Base-by-base conservation (phyloP, 2,888 invertebrate species). In the Lasius platythorax region DNA sequence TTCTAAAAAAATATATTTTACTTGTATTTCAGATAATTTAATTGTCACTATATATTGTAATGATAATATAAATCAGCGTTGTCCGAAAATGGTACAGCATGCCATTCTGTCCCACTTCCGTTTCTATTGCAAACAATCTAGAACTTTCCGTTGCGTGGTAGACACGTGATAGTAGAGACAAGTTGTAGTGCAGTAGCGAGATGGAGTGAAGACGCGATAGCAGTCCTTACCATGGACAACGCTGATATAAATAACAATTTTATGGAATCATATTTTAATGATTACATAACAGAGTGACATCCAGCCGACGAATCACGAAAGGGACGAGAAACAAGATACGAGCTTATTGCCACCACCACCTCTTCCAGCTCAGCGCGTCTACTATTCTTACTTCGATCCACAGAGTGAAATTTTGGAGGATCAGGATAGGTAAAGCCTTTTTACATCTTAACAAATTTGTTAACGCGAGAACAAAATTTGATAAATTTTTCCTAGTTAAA, bases 351-450 rank as follows among this genome's bases (percentile, higher is more conserved):
- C 94, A 61, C 95, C 94, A 63, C 95, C 94, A 78, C 92, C 92
- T 64, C 67, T 78, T 9, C 93, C 93, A 84, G 92, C 92, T 84
- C 93, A 94, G 61, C 96, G 96, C 86, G 95, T 96, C 90, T 97
- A 97, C 95, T 97, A 96, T 95, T 97, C 97, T 63, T 97, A 97
- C 95, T 97, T 97, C 95, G 97, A 97, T 56, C 95, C 96, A 85
- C 96, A 96, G 4, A 96, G 96, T 64, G 96, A 96, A 92, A 96
- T 96, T 84, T 96, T 96, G 73, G 97, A 97, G 82, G 97, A 97
- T 91, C 97, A 97, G 93, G 96, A 96, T 93, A 96, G 96, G 96
- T 96, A 93, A 94, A 91, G 8, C 8, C n/a, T 87, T 61, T 78
- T 67, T 43, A 23, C 4, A 6, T 37, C 3, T 58, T 58, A 58